A percentile compares a stretch with the other conserved stretches of the same genome.
Evolutionary conservation across 2,797 vertebrate genomes (phyloP).

Genomic region (Pseudopleuronectes americanus): DNA sequence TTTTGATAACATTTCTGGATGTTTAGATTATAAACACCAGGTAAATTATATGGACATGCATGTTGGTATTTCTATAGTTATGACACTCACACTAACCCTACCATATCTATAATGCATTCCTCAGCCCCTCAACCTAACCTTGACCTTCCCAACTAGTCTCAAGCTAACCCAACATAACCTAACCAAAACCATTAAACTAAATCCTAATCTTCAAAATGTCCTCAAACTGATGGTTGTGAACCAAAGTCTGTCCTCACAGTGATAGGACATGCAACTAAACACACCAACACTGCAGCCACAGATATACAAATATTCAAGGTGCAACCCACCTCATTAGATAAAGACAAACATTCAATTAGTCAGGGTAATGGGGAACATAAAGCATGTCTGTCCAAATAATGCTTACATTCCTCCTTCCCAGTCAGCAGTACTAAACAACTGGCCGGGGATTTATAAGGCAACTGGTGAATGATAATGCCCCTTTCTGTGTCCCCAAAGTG

Average conservation of each 20-base stretch:
- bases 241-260: neutral
- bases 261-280: neutral
- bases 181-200: too few relatives aligned
- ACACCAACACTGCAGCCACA: constrained; percentile 11
- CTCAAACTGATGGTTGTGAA: neutral
- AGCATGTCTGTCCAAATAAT: constrained; percentile 59
- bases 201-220: too few relatives aligned
- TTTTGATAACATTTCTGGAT: neutral
- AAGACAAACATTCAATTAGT: constrained; percentile 77
- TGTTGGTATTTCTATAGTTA: too few relatives aligned
- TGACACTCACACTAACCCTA: too few relatives aligned
- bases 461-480: constrained; percentile 62
- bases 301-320: constrained; percentile 37
- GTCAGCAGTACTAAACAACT: constrained; percentile 67
- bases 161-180: too few relatives aligned
- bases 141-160: too few relatives aligned
- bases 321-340: constrained; percentile 70
- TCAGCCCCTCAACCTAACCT: too few relatives aligned
- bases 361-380: constrained; percentile 70
- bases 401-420: constrained; percentile 47
- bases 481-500: constrained; percentile 51
- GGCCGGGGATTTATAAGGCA: constrained; percentile 60
- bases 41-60: too few relatives aligned
- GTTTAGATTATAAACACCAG: too few relatives aligned
- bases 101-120: too few relatives aligned